A percentile compares a stretch with the other conserved stretches of the same genome.
phyloP scores from a whole-genome alignment of 2,113 vertebrate species.

The Gallinago undulata region DNA sequence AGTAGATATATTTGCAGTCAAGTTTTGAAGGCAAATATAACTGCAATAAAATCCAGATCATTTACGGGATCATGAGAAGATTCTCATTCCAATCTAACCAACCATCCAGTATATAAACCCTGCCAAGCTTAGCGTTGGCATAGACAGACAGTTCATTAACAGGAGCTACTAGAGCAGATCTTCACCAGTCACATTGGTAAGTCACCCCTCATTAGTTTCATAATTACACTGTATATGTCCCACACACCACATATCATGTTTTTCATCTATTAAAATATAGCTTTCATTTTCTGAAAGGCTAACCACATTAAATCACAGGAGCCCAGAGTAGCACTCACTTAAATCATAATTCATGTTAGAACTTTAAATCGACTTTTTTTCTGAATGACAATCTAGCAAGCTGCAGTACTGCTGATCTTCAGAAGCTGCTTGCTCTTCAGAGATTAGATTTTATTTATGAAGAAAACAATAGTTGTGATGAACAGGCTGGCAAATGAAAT shows the following conservation, averaged over 20 bases:
- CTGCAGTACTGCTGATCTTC: constrained; percentile 35
- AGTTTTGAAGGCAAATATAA: background rate
- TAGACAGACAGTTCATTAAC: constrained; percentile 46
- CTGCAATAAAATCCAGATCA: constrained; percentile 23
- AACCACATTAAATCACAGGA: constrained; percentile 57
- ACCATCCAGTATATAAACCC: constrained; percentile 22
- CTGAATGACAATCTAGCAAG: constrained; percentile 25
- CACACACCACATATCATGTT: constrained; percentile 50
- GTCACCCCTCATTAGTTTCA: constrained; percentile 64
- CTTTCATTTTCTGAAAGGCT: constrained; percentile 67
- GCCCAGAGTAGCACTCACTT: constrained; percentile 29
- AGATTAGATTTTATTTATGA: constrained; percentile 59
- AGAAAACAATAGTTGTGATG: constrained; percentile 19
- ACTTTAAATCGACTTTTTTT: background rate
- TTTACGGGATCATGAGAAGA: constrained; percentile 12
- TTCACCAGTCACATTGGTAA: constrained; percentile 57
- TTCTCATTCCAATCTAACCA: constrained; percentile 35
- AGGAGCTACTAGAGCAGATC: constrained; percentile 27
- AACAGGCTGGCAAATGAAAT: constrained; percentile 14
- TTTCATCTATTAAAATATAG: constrained; percentile 62
- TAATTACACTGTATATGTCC: constrained; percentile 65
- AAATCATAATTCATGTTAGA: constrained; percentile 42
- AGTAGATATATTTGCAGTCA: background rate
- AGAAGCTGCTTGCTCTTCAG: background rate
- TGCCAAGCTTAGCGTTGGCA: background rate